Evolutionary conservation across 2,888 invertebrate genomes (phyloP), one percentile per base, ranked within the genome.

Genomic region (Torymus tubicola): DNA sequence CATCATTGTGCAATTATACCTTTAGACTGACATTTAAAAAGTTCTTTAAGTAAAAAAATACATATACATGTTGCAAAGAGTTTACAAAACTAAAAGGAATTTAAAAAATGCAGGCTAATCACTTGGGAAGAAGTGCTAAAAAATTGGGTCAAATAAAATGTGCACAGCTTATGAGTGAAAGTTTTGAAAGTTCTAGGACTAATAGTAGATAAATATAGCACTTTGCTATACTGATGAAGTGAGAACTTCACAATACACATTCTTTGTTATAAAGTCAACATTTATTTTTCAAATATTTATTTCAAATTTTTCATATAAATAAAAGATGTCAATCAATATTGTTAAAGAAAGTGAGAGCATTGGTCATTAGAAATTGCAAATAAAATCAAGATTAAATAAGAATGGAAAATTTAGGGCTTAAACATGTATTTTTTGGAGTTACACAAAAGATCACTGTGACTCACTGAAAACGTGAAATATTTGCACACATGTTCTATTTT

Each of bases 71-170:
- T 31, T 31, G 31, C 31, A 31, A 31, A 21, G 13, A 61, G 13
- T 63, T 55, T 69, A 52, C 63, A 71, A 71, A 78, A 67, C 18
- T n/a, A 73, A n/a, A 76, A 73, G 74, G 57, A n/a, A 77, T 71
- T 80, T 24, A 12, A 78, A 82, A 82, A 78, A 82, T 82, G 80
- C 61, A 71, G 12, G 68, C 31, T 82, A 73, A 80, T 80, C 70
- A 77, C 80, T 80, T 81, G 58, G 67, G 61, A 76, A 80, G 70
- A 80, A 50, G 55, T 83, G 82, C 80, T 81, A 82, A 63, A 77
- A 84, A 86, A 85, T 84, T 84, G 78, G 86, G 85, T 85, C 86
- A 84, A 83, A 84, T 84, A 80, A 84, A 85, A 83, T 84, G 78
- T 78, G 82, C 81, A 80, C 55, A 76, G 78, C 77, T 84, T 78